Conservation (phyloP, 1,140 invertebrate genomes). For the Zaprionus ornatus region DNA sequence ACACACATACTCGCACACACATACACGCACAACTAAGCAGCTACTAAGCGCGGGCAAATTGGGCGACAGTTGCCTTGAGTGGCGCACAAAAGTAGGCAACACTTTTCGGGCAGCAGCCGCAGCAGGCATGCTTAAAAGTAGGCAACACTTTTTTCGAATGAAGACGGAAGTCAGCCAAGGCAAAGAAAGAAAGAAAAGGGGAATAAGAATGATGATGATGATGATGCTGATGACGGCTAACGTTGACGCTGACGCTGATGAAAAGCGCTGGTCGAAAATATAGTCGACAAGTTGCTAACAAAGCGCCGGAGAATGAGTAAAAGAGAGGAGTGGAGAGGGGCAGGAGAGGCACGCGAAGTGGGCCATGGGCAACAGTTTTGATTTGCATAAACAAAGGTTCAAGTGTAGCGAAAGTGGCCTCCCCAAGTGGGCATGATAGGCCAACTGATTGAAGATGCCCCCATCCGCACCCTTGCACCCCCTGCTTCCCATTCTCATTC, state of each 20-base stretch:
- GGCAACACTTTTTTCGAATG: conserved; percentile 45
- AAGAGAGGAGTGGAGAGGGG: neutral
- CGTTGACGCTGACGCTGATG: conserved; percentile 11
- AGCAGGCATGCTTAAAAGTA: conserved; percentile 41
- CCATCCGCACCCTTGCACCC: neutral
- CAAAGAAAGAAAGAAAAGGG: neutral
- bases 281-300: conserved; percentile 21
- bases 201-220: conserved; percentile 33
- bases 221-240: conserved; percentile 34
- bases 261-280: conserved; percentile 34
- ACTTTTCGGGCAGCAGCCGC: conserved; percentile 24
- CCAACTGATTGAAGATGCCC: conserved; percentile 70
- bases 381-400: conserved; percentile 81
- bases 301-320: conserved; percentile 2
- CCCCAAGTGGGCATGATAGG: conserved; percentile 60
- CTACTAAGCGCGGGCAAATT: conserved; percentile 72
- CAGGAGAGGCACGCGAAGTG: conserved; percentile 36
- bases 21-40: conserved; percentile 53
- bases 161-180: conserved; percentile 69
- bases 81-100: conserved; percentile 53
- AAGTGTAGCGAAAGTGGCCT: conserved; percentile 75
- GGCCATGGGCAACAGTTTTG: conserved; percentile 79
- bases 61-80: conserved; percentile 66
- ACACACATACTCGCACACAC: conserved; percentile 16
- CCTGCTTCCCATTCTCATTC: neutral